Conservation (phyloP, 2,113 vertebrate species). For the Acanthisitta chloris region DNA sequence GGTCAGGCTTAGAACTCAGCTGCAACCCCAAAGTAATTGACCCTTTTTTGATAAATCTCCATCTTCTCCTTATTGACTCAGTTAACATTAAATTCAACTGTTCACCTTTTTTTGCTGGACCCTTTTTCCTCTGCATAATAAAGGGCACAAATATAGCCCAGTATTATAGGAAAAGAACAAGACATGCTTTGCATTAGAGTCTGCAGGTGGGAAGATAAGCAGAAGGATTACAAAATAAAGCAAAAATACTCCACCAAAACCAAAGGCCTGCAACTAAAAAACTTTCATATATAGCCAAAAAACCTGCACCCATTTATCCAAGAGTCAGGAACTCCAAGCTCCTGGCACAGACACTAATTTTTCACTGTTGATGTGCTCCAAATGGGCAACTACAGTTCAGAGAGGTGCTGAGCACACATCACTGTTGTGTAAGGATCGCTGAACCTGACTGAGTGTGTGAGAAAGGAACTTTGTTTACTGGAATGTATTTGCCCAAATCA, state of each 20-base stretch:
- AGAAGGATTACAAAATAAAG: not conserved
- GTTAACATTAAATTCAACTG: not conserved
- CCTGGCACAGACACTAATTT: not conserved
- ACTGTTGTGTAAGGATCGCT: not conserved
- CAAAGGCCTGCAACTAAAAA: not conserved
- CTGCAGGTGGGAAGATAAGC: not conserved
- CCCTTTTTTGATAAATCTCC: not conserved
- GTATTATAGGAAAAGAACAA: not conserved
- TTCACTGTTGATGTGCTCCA: not conserved
- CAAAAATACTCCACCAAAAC: fast-evolving
- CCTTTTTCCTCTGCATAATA: not conserved
- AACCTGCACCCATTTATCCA: fast-evolving
- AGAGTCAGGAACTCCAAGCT: not conserved
- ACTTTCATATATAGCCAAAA: not conserved
- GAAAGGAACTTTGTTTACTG: not conserved
- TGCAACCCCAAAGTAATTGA: not conserved
- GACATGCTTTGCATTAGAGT: not conserved
- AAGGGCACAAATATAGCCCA: not conserved
- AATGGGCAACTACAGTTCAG: not conserved
- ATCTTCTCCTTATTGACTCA: not conserved
- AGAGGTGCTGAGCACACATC: not conserved
- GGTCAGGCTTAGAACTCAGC: not conserved
- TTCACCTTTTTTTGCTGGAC: not conserved
- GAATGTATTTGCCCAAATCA: not conserved
- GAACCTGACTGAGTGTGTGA: not conserved